Conservation (phyloP, 2,888 invertebrate species). For the Teleiodes luculella region DNA sequence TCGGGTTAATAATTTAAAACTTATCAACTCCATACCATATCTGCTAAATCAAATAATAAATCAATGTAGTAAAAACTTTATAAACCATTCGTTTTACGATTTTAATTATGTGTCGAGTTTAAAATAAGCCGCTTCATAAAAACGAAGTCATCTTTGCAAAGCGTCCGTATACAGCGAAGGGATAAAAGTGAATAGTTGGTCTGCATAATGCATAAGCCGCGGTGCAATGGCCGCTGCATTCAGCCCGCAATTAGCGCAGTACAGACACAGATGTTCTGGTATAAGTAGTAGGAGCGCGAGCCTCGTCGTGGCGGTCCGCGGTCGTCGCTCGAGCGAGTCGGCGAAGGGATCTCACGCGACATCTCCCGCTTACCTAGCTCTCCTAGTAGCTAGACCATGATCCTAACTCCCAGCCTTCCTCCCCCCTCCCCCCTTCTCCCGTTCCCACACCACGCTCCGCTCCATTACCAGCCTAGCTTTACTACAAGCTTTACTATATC, state of each 20-base stretch:
- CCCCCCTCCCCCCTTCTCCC: conserved; percentile 1
- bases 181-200: conserved; percentile 25
- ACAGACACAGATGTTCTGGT: conserved; percentile 27
- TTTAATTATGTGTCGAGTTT: neutral
- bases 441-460: conserved; percentile 4
- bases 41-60: neutral
- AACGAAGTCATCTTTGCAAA: conserved; percentile 14
- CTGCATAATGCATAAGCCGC: conserved; percentile 49
- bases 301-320: conserved; percentile 2
- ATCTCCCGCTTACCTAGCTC: conserved; percentile 11
- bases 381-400: conserved; percentile 3
- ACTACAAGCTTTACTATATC: neutral
- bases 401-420: neutral
- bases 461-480: conserved; percentile 4
- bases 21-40: too few relatives aligned
- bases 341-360: conserved; percentile 15
- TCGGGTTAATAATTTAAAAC: neutral
- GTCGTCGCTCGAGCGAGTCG: neutral
- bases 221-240: conserved; percentile 58
- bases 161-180: conserved; percentile 20
- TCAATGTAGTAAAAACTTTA: neutral
- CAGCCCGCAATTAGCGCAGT: conserved; percentile 59
- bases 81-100: neutral
- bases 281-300: conserved; percentile 8
- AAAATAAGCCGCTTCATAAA: neutral